phyloP scores from a whole-genome alignment of 2,888 invertebrate genomes.

The Chymomyza procnemis region DNA sequence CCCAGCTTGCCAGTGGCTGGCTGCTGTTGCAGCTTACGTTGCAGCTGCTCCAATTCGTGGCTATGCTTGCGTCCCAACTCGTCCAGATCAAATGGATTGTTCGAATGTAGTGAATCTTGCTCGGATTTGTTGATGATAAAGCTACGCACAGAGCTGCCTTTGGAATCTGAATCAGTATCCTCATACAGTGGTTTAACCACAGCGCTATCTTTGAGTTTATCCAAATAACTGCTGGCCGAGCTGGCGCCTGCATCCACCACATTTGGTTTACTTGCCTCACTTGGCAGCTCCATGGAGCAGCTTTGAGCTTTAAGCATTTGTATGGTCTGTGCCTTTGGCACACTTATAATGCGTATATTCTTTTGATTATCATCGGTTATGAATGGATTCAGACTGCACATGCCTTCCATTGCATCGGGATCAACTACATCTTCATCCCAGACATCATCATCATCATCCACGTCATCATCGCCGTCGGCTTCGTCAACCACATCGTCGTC shows the following conservation, averaged over 20 bases:
- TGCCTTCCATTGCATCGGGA: conserved; percentile 66
- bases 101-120: conserved; percentile 78
- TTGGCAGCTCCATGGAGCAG: conserved; percentile 50
- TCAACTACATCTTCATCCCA: conserved; percentile 57
- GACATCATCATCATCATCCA: conserved; percentile 64
- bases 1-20: conserved; percentile 73
- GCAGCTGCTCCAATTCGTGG: conserved; percentile 78
- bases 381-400: conserved; percentile 68
- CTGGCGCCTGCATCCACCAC: conserved; percentile 41
- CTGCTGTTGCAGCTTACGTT: conserved; percentile 78
- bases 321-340: conserved; percentile 73
- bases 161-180: conserved; percentile 78
- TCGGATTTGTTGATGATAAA: conserved; percentile 76
- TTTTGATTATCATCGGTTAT: conserved; percentile 76
- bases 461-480: conserved; percentile 67
- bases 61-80: conserved; percentile 73
- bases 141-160: conserved; percentile 76
- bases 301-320: conserved; percentile 67
- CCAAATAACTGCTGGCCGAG: conserved; percentile 67
- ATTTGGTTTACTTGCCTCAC: conserved; percentile 43
- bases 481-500: conserved; percentile 59
- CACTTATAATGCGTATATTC: conserved; percentile 76
- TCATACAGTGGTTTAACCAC: conserved; percentile 75
- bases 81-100: conserved; percentile 80
- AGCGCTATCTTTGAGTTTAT: conserved; percentile 69